Conservation (phyloP, 2,113 vertebrate species). For the Caloenas nicobarica region DNA sequence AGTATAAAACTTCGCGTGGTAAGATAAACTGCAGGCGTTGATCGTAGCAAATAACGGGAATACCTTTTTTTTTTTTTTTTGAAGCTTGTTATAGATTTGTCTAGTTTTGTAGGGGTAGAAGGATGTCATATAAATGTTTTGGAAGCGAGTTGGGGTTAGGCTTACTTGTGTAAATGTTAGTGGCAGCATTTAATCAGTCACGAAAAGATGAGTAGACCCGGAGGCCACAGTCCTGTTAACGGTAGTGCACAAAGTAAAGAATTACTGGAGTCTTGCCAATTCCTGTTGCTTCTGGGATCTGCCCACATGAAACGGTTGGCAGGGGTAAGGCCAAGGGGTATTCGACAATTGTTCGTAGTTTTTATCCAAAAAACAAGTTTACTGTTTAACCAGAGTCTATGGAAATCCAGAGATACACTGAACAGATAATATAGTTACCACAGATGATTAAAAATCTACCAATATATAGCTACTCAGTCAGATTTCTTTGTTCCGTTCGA, state of each 20-base stretch:
- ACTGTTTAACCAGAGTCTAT: neutral
- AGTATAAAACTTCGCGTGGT: neutral
- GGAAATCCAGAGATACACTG: neutral
- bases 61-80: neutral
- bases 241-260: neutral
- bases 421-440: neutral
- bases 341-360: neutral
- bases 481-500: neutral
- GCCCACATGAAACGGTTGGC: neutral
- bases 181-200: neutral
- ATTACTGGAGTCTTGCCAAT: neutral
- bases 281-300: neutral
- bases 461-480: neutral
- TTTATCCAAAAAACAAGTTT: neutral
- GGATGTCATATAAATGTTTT: neutral
- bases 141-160: neutral
- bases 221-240: neutral
- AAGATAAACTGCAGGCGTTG: neutral
- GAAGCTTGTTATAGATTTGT: neutral
- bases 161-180: neutral
- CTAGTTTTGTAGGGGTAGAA: neutral
- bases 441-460: neutral
- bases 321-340: neutral
- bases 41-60: neutral
- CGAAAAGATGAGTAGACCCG: neutral